A percentile compares a stretch with the other conserved stretches of the same genome.
Evolutionary conservation across 2,888 invertebrate genomes (phyloP).

Genomic region (Diadegma fenestrale): DNA sequence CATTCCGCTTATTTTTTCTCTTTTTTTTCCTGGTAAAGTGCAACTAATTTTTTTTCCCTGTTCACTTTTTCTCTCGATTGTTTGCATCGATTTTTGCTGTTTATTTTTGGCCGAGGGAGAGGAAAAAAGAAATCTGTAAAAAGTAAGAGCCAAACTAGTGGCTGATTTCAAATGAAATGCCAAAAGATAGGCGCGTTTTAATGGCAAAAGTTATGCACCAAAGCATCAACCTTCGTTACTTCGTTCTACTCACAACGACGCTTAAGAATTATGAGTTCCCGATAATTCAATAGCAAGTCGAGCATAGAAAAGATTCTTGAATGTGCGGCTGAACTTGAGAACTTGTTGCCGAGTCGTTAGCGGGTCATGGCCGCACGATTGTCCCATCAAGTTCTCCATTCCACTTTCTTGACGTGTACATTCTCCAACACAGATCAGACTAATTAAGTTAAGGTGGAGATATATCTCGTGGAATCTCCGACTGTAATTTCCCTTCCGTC

Average conservation of each 20-base stretch:
- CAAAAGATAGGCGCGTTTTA: too few relatives aligned
- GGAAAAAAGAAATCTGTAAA: too few relatives aligned
- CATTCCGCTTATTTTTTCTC: too few relatives aligned
- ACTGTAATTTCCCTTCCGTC: conserved; percentile 20
- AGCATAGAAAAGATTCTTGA: not conserved
- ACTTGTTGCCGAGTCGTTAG: not conserved
- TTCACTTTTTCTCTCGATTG: too few relatives aligned
- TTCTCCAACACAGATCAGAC: conserved; percentile 11
- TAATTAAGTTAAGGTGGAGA: conserved; percentile 20
- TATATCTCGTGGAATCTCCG: not conserved
- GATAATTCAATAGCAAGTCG: not conserved
- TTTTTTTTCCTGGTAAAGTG: too few relatives aligned
- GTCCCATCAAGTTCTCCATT: not conserved
- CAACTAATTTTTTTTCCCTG: too few relatives aligned
- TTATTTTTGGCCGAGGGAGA: too few relatives aligned
- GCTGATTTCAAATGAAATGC: too few relatives aligned
- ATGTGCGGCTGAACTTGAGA: too few relatives aligned
- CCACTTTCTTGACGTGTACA: not conserved
- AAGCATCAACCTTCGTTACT: conserved; percentile 73
- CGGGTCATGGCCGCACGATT: not conserved
- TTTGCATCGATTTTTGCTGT: too few relatives aligned
- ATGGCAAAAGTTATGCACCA: conserved; percentile 77
- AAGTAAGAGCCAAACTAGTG: too few relatives aligned
- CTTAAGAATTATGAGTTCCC: not conserved
- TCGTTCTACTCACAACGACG: not conserved